phyloP scores from a whole-genome alignment of 2,888 invertebrate genomes.

The Thymelicus sylvestris region DNA sequence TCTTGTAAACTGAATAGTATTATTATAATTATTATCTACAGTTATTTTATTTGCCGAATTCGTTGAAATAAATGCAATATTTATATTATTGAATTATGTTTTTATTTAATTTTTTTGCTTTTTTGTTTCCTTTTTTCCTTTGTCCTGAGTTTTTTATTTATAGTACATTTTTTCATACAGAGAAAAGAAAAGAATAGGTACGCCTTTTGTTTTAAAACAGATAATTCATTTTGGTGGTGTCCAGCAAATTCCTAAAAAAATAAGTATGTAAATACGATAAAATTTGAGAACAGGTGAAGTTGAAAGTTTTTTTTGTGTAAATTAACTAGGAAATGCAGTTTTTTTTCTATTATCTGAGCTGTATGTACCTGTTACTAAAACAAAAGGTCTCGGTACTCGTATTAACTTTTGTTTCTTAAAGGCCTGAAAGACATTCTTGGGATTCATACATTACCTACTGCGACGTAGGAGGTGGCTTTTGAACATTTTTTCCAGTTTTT shows the following conservation, averaged over 20 bases:
- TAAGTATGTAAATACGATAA: constrained; percentile 46
- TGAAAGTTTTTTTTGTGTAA: constrained; percentile 6
- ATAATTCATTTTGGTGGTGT: constrained; percentile 41
- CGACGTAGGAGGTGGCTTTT: constrained; percentile 65
- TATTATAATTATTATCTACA: constrained; percentile 83
- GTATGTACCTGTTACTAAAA: constrained; percentile 72
- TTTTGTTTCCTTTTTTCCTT: constrained; percentile 76
- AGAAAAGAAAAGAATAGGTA: constrained; percentile 29
- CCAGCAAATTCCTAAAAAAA: constrained; percentile 48
- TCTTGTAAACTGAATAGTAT: constrained; percentile 83
- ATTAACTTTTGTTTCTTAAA: constrained; percentile 52
- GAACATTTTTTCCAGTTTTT: constrained; percentile 40
- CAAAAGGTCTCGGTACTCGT: constrained; percentile 62
- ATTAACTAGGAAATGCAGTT: constrained; percentile 14
- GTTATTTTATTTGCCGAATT: constrained; percentile 84
- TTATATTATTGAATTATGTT: constrained; percentile 84
- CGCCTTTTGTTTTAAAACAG: constrained; percentile 32
- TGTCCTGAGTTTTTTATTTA: constrained; percentile 65
- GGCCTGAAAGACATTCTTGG: constrained; percentile 43
- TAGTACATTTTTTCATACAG: constrained; percentile 43
- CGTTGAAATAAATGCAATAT: constrained; percentile 86
- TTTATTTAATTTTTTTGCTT: constrained; percentile 60
- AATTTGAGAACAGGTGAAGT: constrained; percentile 61
- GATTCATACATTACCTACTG: constrained; percentile 45
- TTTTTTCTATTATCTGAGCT: constrained; percentile 4